Base-by-base conservation (phyloP, 2,797 vertebrate species). In the Platalea minor region DNA sequence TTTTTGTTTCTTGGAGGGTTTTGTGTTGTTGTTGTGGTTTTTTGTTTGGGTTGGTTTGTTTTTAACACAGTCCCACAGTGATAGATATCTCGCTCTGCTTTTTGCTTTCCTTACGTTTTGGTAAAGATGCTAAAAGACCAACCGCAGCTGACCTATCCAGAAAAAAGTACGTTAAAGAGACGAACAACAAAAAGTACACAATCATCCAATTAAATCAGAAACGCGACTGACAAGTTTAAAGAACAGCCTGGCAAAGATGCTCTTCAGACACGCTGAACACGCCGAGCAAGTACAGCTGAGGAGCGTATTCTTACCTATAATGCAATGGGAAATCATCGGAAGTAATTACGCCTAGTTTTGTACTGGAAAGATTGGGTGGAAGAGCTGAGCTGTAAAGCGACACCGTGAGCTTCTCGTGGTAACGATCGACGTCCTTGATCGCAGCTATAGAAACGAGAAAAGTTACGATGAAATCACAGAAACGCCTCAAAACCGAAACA, bases 401-500 rank as follows among this genome's bases (percentile, higher is more conserved):
- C 25, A 99, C 97, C 0, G 98, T 99, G 95, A 99, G 98, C 97
- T 99, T 99, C 97, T 99, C 98, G 28, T 99, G 99, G 94, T 99
- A 99, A 74, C 99, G 99, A 96, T 99, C 99, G 28, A 99, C 98
- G 33, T 99, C 99, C 97, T 99, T 99, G 96, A 99, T 98, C 10
- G 98, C 99, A 97, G 99, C 99, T 99, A 83, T 3, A 54, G 68
- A 94, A 85, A 64, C n/a, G 94, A 76, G 2, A 37, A 10, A 80
- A 67, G 50, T 25, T 17, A 85, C 24, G 35, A 28, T 35, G 17
- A 94, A 90, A 9, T 17, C 8, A 60, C 33, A 89, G 31, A 77
- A 68, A 24, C 1, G 1, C 17, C 61, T 51, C 43, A 53, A 73
- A 56, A 9, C 21, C 1, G 0, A 76, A 28, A 5, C 13, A 93